Conservation (phyloP, 2,113 vertebrate species). For the Silurus asotus region DNA sequence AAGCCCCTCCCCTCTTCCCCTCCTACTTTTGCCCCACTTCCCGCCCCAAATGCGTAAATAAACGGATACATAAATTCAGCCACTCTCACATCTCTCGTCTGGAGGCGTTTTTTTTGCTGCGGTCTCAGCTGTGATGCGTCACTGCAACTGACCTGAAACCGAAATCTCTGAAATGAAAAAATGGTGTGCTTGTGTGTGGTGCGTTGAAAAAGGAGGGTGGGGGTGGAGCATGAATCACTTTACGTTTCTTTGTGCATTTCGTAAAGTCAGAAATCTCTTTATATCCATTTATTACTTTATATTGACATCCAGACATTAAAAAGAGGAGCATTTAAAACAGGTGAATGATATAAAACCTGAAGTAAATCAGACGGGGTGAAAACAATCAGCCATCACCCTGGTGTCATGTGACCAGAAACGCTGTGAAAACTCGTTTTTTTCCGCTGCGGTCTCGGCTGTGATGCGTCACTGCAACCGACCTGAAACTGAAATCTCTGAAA, state of each 20-base stretch:
- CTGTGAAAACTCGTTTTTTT: background rate
- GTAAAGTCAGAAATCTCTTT: too few species aligned
- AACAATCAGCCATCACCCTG: background rate
- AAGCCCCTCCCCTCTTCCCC: slow-evolving; percentile 21
- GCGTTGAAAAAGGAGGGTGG: background rate
- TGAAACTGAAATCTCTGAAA: background rate
- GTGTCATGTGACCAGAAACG: background rate
- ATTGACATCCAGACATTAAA: background rate
- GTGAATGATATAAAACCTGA: background rate
- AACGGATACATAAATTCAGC: background rate
- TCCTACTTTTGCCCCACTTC: background rate
- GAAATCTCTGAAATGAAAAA: background rate
- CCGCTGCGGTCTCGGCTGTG: slow-evolving; percentile 19
- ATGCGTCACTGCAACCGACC: background rate
- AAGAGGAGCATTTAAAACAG: background rate
- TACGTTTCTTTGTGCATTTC: too few species aligned
- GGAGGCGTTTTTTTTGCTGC: slow-evolving; percentile 37
- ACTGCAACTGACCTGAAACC: background rate
- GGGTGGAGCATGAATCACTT: too few species aligned
- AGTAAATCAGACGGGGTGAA: too few species aligned
- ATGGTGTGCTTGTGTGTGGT: background rate
- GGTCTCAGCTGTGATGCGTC: slow-evolving; percentile 21
- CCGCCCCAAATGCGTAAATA: background rate
- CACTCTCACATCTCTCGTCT: slow-evolving; percentile 19
- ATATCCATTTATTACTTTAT: background rate